Percentiles rank a stretch among this genome's conserved stretches.
phyloP scores from a whole-genome alignment of 2,113 vertebrate genomes.

The Hystrix cristata region DNA sequence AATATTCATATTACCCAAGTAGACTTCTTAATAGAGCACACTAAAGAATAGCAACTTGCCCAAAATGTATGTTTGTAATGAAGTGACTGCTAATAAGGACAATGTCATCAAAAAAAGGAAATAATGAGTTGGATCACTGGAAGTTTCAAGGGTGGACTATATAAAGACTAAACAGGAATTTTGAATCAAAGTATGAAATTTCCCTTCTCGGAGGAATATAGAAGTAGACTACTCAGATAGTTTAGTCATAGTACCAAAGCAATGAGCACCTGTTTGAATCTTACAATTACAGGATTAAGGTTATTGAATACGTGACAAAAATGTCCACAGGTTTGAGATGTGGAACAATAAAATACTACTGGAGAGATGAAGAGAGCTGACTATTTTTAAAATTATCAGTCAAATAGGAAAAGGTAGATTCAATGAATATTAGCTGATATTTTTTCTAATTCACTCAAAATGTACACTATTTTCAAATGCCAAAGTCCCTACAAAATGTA shows the following conservation, averaged over 20 bases:
- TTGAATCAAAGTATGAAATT: neutral
- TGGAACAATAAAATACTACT: neutral
- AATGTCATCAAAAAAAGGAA: neutral
- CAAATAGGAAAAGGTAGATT: neutral
- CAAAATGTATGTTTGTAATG: accelerated
- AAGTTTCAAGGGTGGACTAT: neutral
- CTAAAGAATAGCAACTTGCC: neutral
- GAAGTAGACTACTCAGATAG: neutral
- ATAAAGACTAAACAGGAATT: neutral
- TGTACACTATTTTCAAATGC: neutral
- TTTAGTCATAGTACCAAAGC: neutral
- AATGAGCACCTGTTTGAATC: neutral
- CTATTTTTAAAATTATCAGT: neutral
- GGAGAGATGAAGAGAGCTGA: neutral
- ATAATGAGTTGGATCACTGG: neutral
- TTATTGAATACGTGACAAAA: slow-evolving; percentile 19
- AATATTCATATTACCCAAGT: neutral
- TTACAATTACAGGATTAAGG: neutral
- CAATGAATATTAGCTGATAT: neutral
- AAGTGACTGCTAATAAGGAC: neutral
- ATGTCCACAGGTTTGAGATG: neutral
- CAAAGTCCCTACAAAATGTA: neutral
- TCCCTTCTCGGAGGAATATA: neutral
- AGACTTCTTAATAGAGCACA: neutral
- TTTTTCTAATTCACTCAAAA: neutral